A percentile compares a stretch with the other conserved stretches of the same genome.
These are phyloP conservation scores for Artibeus lituratus DNA, from an alignment of 2,797 vertebrate species.

Conservation along the genomic window DNA sequence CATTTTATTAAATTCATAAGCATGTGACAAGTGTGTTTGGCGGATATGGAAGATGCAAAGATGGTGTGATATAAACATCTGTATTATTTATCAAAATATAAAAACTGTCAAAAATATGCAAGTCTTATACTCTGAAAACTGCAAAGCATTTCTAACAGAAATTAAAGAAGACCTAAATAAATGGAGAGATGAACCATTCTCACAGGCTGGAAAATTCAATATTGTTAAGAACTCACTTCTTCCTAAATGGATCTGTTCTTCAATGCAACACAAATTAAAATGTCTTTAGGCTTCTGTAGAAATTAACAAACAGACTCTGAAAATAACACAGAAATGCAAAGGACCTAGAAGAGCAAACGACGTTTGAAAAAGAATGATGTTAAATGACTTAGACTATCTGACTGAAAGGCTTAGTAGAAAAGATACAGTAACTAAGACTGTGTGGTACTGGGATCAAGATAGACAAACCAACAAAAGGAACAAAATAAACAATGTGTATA, in stretches of 20 bases:
- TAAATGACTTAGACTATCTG: background rate
- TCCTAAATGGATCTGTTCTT: background rate
- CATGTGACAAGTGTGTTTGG: background rate
- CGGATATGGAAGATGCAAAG: background rate
- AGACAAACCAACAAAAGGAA: background rate
- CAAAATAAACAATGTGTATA: background rate
- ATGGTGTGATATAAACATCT: background rate
- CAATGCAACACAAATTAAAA: background rate
- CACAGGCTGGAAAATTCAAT: background rate
- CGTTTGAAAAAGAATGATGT: background rate
- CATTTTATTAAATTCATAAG: background rate
- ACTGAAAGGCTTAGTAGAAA: background rate
- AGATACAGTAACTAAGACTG: background rate
- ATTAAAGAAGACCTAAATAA: slow-evolving; percentile 7
- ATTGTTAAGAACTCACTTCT: background rate
- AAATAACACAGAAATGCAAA: background rate
- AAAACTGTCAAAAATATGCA: slow-evolving; percentile 7
- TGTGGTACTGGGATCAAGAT: background rate
- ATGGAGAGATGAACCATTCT: background rate
- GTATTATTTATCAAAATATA: background rate
- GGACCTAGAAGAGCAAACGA: background rate
- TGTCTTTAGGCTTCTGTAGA: background rate
- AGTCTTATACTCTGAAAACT: background rate
- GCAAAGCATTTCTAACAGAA: background rate
- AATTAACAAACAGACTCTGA: background rate